A percentile compares a stretch with the other conserved stretches of the same genome.
phyloP scores from a whole-genome alignment of 2,888 invertebrate genomes.

The Lasiommata megera region DNA sequence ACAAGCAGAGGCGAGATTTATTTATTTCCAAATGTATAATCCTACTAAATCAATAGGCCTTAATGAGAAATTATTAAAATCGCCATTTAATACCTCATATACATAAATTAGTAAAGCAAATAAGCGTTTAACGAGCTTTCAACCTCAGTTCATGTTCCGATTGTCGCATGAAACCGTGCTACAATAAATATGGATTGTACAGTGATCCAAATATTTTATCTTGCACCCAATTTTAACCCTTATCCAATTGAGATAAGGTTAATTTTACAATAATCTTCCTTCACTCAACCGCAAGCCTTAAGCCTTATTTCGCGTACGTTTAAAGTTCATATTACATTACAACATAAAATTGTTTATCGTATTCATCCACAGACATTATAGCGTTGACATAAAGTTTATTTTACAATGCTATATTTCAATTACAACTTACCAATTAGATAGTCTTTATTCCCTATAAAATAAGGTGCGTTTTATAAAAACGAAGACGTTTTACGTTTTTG shows the following conservation, averaged over 20 bases:
- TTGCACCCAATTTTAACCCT: not conserved
- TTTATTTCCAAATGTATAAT: constrained; percentile 12
- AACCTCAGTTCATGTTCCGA: constrained; percentile 30
- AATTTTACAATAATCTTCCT: not conserved
- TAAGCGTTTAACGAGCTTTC: constrained; percentile 40
- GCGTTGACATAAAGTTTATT: constrained; percentile 6
- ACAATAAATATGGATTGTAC: constrained; percentile 38
- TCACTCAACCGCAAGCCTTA: not conserved
- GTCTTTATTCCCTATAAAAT: not conserved
- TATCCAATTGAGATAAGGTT: constrained; percentile 1
- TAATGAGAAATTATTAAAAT: constrained; percentile 27
- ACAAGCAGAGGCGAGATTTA: constrained; percentile 10
- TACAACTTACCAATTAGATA: not conserved
- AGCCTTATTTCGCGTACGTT: not conserved
- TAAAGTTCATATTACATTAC: constrained; percentile 5
- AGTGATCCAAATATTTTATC: constrained; percentile 1
- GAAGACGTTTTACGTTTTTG: constrained; percentile 4
- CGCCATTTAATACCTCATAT: constrained; percentile 22
- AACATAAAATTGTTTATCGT: not conserved
- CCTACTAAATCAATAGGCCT: constrained; percentile 13
- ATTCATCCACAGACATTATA: not conserved
- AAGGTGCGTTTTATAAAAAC: constrained; percentile 4
- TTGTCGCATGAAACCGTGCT: constrained; percentile 36
- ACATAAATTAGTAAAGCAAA: constrained; percentile 49
- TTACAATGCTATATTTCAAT: not conserved